Base-by-base conservation (phyloP, 2,888 invertebrate species). In the Volucella inanis region DNA sequence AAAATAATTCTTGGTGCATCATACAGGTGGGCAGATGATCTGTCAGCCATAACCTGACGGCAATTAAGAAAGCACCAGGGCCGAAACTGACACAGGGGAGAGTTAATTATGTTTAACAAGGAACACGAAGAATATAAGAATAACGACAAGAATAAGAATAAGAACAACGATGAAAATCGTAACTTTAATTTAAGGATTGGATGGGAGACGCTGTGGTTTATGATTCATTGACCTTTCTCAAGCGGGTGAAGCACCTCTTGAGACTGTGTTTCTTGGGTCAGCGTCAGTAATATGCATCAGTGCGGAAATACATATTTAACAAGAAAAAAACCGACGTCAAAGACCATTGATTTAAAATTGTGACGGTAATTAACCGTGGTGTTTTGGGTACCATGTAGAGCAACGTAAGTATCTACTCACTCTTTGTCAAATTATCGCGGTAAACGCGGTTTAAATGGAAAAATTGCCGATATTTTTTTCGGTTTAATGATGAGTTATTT, bases 1-100 rank as follows among this genome's bases (percentile, higher is more conserved):
- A 65, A 80, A 84, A 31, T 31, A 31, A 39, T 61, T 84, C 84
- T 84, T 71, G 55, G 59, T 50, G 70, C 84, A 76, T 70, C 80
- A 64, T 71, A 54, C 59, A 64, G 67, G 77, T 71, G 80, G 70
- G 61, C 65, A 80, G 75, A 80, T 71, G 74, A 64, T 65, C 75
- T 67, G 65, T 80, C 84, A 84, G 65, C 64, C 84, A 84, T 75
- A 84, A 80, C 80, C 62, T 67, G 80, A 59, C 18, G 80, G 80
- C 84, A 80, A 84, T 80, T 84, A 84, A 76, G 70, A 49, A 71
- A 49, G 49, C 65, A 43, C 62, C 84, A 71, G 57, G 45, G 71
- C 70, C 65, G 71, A 75, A 84, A 75, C 75, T 80, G 75, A 84
- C 75, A 14, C 71, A 75, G 80, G 84, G 84, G 84, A 62, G 84